Conservation (phyloP, 2,113 vertebrate species). For the Amazona guildingii region DNA sequence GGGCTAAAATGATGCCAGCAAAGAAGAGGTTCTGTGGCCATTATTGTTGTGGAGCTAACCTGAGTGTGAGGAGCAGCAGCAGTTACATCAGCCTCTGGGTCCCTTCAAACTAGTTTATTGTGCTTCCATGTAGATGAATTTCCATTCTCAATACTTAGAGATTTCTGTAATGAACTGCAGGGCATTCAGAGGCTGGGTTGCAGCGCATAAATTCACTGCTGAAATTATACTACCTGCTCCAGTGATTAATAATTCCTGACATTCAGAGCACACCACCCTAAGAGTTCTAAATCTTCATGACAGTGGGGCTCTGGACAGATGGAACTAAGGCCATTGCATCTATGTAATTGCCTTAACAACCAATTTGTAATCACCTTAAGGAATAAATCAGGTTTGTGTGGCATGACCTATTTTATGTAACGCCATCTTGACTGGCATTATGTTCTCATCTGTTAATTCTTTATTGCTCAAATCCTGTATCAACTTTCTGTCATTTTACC, state of each 20-base stretch:
- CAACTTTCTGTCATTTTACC: conserved; percentile 38
- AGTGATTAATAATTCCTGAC: not conserved
- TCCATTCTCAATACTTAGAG: not conserved
- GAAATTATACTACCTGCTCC: not conserved
- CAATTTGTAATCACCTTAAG: not conserved
- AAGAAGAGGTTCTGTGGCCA: not conserved
- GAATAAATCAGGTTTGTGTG: conserved; percentile 40
- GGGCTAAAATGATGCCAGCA: not conserved
- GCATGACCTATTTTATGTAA: conserved; percentile 55
- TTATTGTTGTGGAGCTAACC: not conserved
- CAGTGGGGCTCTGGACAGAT: not conserved
- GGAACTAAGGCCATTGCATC: not conserved
- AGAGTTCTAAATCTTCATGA: not conserved
- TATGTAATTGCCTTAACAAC: conserved; percentile 10
- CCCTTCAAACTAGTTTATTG: not conserved
- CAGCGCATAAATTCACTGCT: not conserved
- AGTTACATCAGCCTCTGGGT: not conserved
- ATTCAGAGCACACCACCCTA: not conserved
- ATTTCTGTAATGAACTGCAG: not conserved
- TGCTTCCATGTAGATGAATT: not conserved
- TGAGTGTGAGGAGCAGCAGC: not conserved
- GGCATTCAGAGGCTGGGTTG: not conserved
- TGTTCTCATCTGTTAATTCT: not conserved
- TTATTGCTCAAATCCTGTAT: conserved; percentile 33
- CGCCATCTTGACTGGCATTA: not conserved